These are phyloP conservation scores for Phoxinus phoxinus DNA, from an alignment of 2,113 vertebrate genomes.

Conservation along the genomic window DNA sequence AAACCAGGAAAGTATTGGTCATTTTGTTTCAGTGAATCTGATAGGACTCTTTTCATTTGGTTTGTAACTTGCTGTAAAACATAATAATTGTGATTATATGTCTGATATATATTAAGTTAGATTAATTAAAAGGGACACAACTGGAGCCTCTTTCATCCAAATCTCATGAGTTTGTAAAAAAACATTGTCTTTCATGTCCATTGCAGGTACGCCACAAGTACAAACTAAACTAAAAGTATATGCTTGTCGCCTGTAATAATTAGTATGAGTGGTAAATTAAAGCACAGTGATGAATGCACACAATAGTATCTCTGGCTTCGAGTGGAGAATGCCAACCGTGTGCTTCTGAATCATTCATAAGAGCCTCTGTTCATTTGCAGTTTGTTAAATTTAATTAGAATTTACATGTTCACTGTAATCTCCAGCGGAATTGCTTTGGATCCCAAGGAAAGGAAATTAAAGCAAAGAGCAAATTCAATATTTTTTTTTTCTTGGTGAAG, in stretches of 20 bases:
- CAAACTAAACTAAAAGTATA: constrained; percentile 6
- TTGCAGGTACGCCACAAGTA: neutral
- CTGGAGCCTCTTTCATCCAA: neutral
- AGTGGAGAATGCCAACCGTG: constrained; percentile 53
- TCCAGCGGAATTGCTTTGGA: constrained; percentile 49
- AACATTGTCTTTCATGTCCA: constrained; percentile 3
- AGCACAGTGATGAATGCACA: neutral
- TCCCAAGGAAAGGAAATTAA: constrained; percentile 70
- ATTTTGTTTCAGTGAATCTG: neutral
- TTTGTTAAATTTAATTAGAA: constrained; percentile 69
- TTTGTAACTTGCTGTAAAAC: neutral
- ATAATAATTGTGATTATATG: too few species aligned
- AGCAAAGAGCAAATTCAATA: constrained; percentile 53
- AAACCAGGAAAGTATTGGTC: neutral
- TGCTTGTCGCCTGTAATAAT: constrained; percentile 1
- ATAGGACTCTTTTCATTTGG: neutral
- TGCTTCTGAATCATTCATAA: constrained; percentile 58
- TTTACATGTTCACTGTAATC: constrained; percentile 50
- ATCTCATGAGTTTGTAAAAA: neutral
- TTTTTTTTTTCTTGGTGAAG: constrained; percentile 47
- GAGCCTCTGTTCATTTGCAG: constrained; percentile 61
- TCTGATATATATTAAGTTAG: too few species aligned
- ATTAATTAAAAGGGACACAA: neutral
- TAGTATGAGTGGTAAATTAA: constrained; percentile 1
- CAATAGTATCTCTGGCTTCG: constrained; percentile 56